Base-by-base conservation (phyloP, 2,113 vertebrate genomes). In the Ariopsis seemanni region DNA sequence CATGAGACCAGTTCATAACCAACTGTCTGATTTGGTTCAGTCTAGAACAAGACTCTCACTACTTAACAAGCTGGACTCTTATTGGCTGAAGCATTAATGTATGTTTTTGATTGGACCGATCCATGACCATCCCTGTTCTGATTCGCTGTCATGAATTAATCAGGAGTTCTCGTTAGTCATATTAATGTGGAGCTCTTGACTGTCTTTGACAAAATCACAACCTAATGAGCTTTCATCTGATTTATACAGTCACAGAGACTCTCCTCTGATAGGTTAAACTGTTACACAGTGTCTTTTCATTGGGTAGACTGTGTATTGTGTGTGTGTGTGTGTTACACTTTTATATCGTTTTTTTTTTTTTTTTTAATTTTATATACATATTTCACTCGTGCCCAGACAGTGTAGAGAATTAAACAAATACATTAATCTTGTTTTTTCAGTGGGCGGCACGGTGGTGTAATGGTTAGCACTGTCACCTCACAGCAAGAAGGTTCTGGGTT, bases 261-360 rank as follows among this genome's bases (percentile, higher is more conserved):
- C 2, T 74, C 22, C 5, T 65, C 48, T 86, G 48, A 82, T 86
- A 71, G 85, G 63, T 58, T 72, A 79, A 57, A 52, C n/a, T 67
- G 60, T 86, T 53, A 67, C 82, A 18, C 17, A 2, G 10, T 83
- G 9, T 1, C 7, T 63, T 12, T 55, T 52, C 17, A 83, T 50
- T 83, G 42, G 15, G 8, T 53, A 20, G 7, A 57, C 55, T 34
- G 79, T 34, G 50, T 48, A 34, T 34, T 67, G 15, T 42, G 27
- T 34, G 18, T 71, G 20, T 52, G 48, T 69, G 17, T 69, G 18
- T 20, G n/a, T 42, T 48, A 20, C 7, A 34, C 34, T 78, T 50
- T 53, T n/a, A 10, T 78, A n/a, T n/a, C 11, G 50, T 30, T 27
- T 1, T 15, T 17, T 7, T 55, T 34, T 71, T 34, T 27, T 53